Base-by-base conservation (phyloP, 2,113 vertebrate genomes). In the Okapia johnstoni region DNA sequence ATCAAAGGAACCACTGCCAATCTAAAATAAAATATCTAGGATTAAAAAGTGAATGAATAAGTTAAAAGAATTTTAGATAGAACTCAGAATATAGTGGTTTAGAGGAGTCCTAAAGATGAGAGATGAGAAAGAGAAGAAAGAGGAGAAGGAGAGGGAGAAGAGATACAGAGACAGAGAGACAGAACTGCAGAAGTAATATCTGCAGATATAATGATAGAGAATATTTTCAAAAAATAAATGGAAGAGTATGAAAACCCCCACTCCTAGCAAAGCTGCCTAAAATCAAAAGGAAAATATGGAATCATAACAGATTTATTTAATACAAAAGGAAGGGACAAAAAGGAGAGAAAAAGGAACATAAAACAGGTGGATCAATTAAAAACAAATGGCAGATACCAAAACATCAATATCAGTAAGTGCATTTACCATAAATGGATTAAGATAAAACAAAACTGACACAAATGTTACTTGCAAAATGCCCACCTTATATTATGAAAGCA, bases 241-340 rank as follows among this genome's bases (percentile, higher is more conserved):
- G 50, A 90, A n/a, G 3, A 26, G 66, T 33, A 33, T 43, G 28
- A 84, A 92, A 92, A 66, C 11, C 5, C 19, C 3, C 21, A 33
- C 30, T 46, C 13, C 13, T 57, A 55, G 36, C 26, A 92, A 92
- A 70, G 28, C 28, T 48, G 61, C 12, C 57, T 13, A 92, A 84
- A 84, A 70, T 70, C 36, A 70, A 92, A 92, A 30, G 55, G 60
- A 9, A 85, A 57, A 57, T 19, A 8, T 57, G 36, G 60, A 83
- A 70, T 46, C 70, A 84, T 84, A 84, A 84, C 5, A 66, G 23
- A 40, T 30, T 33, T 43, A 30, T 46, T 43, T 84, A 46, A 55
- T 17, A n/a, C 21, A 2, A n/a, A 52, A 84, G 55, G 12, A 79
- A 79, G 17, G 26, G 0, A 0, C 2, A 46, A 48, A 12, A 8